Evolutionary conservation across 1,140 invertebrate species (phyloP), one percentile per base, ranked within the genome.

Genomic region (Drosophila hydei): DNA sequence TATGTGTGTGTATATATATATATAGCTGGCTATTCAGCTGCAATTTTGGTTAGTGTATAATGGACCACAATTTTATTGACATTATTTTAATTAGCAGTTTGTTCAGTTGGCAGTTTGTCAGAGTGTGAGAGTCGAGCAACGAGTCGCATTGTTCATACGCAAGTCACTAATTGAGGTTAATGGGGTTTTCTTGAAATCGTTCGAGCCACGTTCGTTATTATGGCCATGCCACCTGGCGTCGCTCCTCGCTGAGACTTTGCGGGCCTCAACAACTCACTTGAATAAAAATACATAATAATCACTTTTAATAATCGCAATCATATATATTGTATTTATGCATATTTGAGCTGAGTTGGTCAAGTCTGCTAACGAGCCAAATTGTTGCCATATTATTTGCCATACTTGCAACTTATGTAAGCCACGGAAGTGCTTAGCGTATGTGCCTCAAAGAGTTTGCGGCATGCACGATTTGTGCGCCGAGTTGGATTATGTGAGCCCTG

Each of bases 51-150:
- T 65, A 69, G 75, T 77, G 62, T 75, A 88, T 88, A 88, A 88
- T 88, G 83, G 84, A 88, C 83, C 87, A 88, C 83, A 88, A 88
- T 88, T 88, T 88, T 88, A 88, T 88, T 88, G 83, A 89, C 83
- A 88, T 88, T 88, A 88, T 88, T 88, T 88, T 88, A 88, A 88
- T 88, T 88, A 83, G 83, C 83, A 88, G 75, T 81, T 80, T 67
- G 51, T 51, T 67, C 52, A 54, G 67, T 62, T 38, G 18, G n/a
- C 8, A 14, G 43, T 33, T 43, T 62, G 59, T 38, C 65, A 52
- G 54, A 33, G 55, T 36, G 30, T 14, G 25, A 50, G 61, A 30
- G 18, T 19, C 43, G 18, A 36, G 14, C 21, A n/a, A n/a, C 23
- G 47, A 33, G 6, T 72, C 69, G 62, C 68, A 72, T 69, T 73